Evolutionary conservation across 2,888 invertebrate species (phyloP).

Genomic region (Cyrtodaria siliqua): DNA sequence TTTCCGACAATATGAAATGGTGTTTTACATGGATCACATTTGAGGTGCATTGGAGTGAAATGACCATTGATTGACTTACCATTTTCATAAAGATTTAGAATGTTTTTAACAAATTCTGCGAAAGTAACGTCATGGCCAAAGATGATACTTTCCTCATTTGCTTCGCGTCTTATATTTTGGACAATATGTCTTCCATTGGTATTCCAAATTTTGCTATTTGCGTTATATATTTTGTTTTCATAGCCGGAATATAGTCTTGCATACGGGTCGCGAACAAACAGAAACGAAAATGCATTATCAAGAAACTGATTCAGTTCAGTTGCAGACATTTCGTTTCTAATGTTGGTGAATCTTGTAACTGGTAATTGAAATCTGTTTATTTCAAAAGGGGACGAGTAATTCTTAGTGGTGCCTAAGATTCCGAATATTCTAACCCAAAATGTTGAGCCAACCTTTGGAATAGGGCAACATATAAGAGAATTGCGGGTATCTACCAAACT

Average conservation of each 20-base stretch:
- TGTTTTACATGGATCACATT: slow-evolving; percentile 70
- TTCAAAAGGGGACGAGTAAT: too few species aligned
- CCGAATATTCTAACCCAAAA: too few species aligned
- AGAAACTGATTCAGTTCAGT: not conserved
- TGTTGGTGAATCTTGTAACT: too few species aligned
- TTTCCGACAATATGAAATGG: slow-evolving; percentile 69
- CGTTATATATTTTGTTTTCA: slow-evolving; percentile 26
- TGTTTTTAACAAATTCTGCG: slow-evolving; percentile 68
- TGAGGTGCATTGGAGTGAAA: slow-evolving; percentile 66
- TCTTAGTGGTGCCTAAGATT: too few species aligned
- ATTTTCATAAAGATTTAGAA: slow-evolving; percentile 47
- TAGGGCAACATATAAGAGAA: too few species aligned
- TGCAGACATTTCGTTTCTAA: not conserved
- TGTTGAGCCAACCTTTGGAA: too few species aligned
- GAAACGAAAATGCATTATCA: slow-evolving; percentile 12
- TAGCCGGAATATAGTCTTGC: slow-evolving; percentile 31
- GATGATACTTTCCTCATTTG: slow-evolving; percentile 25
- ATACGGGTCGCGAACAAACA: slow-evolving; percentile 42
- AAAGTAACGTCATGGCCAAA: slow-evolving; percentile 77
- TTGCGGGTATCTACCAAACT: too few species aligned
- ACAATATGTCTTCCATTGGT: slow-evolving; percentile 59
- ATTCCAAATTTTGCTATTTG: slow-evolving; percentile 50
- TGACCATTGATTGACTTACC: slow-evolving; percentile 57
- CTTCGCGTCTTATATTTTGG: slow-evolving; percentile 21
- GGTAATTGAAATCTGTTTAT: too few species aligned